Conservation (phyloP, 2,888 invertebrate genomes). For the Andrena hattorfiana region DNA sequence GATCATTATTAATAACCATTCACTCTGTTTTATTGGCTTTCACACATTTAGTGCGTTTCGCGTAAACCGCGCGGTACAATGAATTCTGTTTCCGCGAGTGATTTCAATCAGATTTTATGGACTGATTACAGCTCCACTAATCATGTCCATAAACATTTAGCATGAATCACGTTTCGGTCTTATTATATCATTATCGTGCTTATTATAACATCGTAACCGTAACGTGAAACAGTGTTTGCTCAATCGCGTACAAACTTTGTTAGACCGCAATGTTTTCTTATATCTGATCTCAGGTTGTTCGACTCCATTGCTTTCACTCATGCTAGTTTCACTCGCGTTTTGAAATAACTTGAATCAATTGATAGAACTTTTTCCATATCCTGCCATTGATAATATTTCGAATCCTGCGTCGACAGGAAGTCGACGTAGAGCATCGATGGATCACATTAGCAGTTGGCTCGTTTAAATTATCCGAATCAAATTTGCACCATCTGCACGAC, state of each 20-base stretch:
- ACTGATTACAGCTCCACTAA: slow-evolving; percentile 13
- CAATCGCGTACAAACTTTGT: not conserved
- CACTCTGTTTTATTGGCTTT: slow-evolving; percentile 4
- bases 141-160: slow-evolving; percentile 4
- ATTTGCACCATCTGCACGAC: slow-evolving; percentile 62
- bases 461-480: slow-evolving; percentile 71
- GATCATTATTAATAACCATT: not conserved
- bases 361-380: not conserved
- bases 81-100: slow-evolving; percentile 27
- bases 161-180: slow-evolving; percentile 5
- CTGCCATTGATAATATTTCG: slow-evolving; percentile 45
- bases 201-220: not conserved
- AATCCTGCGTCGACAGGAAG: slow-evolving; percentile 33
- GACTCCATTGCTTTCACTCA: slow-evolving; percentile 1
- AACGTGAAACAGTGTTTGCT: slow-evolving; percentile 12
- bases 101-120: slow-evolving; percentile 39
- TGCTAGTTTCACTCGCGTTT: slow-evolving; percentile 14
- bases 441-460: slow-evolving; percentile 62
- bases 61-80: not conserved
- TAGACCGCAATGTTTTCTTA: not conserved
- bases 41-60: not conserved
- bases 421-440: slow-evolving; percentile 59
- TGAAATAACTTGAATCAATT: slow-evolving; percentile 16
- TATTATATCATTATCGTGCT: not conserved
- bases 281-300: not conserved